Evolutionary conservation across 2,888 invertebrate genomes (phyloP).

Genomic region (Rhamphomyia laevipes): DNA sequence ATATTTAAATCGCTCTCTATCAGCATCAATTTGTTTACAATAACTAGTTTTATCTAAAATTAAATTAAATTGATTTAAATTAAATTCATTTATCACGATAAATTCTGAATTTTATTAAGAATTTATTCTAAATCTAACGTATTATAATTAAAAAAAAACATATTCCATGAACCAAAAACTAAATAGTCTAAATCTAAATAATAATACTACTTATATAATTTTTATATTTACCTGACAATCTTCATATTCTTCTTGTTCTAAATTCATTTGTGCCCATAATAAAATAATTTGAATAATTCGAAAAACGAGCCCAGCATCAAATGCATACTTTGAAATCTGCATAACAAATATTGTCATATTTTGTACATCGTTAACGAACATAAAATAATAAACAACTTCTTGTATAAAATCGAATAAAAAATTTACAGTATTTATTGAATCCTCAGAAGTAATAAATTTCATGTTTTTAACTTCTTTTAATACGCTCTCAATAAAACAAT

Average conservation of each 20-base stretch:
- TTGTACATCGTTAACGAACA: constrained; percentile 27
- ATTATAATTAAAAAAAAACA: too few relatives aligned
- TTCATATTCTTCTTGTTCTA: constrained; percentile 28
- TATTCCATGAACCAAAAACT: too few relatives aligned
- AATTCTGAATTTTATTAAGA: too few relatives aligned
- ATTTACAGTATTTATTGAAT: constrained; percentile 21
- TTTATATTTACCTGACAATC: constrained; percentile 21
- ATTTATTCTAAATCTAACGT: too few relatives aligned
- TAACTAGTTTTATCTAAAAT: too few relatives aligned
- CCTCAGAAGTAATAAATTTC: constrained; percentile 23
- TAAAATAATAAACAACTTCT: constrained; percentile 26
- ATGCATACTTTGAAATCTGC: constrained; percentile 21
- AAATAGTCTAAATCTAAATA: too few relatives aligned
- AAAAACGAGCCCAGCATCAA: constrained; percentile 24
- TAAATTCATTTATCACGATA: too few relatives aligned
- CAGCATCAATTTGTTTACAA: too few relatives aligned
- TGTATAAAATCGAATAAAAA: constrained; percentile 23
- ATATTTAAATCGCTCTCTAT: too few relatives aligned
- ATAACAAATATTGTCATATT: constrained; percentile 21
- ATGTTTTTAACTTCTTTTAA: constrained; percentile 18
- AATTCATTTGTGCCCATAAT: constrained; percentile 27
- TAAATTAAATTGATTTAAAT: too few relatives aligned
- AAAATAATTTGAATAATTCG: constrained; percentile 26
- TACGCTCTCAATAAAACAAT: constrained; percentile 9
- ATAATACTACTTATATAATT: too few relatives aligned